phyloP scores from a whole-genome alignment of 2,797 vertebrate genomes.

The Masticophis lateralis region DNA sequence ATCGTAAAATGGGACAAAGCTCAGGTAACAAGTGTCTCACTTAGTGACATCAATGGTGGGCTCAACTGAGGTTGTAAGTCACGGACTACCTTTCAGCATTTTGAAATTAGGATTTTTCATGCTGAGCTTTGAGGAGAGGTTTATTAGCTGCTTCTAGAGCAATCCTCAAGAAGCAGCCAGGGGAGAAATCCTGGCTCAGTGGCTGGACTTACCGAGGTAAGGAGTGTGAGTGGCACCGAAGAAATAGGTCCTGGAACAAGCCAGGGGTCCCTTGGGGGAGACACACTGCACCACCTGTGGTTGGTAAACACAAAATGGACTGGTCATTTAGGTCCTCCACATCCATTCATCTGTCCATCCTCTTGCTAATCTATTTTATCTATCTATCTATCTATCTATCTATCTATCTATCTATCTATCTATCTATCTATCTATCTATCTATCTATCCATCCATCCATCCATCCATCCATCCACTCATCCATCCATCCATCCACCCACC shows the following conservation, averaged over 20 bases:
- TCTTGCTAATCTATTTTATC: no score
- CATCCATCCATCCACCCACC: no score
- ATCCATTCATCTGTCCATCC: not conserved
- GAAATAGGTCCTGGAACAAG: conserved; percentile 94
- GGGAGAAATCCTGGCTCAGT: not conserved
- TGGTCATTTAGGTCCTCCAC: not conserved
- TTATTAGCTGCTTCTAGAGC: not conserved
- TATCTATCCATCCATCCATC: no score
- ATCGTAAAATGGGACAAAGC: not conserved
- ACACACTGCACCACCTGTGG: conserved; percentile 89
- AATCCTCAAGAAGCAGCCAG: not conserved
- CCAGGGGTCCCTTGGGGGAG: conserved; percentile 89
- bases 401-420: no score
- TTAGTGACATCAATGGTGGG: not conserved
- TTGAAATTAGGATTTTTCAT: not conserved
- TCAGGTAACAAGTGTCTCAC: no score
- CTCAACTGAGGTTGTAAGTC: not conserved
- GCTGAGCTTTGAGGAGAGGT: not conserved
- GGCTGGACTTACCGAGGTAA: conserved; percentile 81
- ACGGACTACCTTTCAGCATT: not conserved
- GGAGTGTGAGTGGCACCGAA: conserved; percentile 89
- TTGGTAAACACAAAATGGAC: conserved; percentile 47
- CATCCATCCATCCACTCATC: no score
- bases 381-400: no score
- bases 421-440: no score